Conservation (phyloP, 2,888 invertebrate species). For the Drosophila helvetica region DNA sequence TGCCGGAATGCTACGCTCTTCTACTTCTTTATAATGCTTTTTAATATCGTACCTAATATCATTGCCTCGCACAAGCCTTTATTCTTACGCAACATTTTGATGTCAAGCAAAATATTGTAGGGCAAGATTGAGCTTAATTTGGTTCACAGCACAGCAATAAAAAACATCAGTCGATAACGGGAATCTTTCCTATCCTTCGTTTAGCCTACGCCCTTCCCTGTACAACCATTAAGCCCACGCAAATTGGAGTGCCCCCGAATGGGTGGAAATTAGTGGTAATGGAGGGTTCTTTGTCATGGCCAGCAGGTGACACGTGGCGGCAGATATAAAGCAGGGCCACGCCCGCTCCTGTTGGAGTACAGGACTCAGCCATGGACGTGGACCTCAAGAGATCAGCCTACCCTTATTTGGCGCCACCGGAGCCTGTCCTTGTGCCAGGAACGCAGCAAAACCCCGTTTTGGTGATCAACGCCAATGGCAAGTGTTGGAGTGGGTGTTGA, state of each 20-base stretch:
- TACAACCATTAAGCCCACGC: not conserved
- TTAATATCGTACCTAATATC: not conserved
- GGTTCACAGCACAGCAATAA: constrained; percentile 1
- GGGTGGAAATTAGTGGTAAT: not conserved
- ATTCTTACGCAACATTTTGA: constrained; percentile 33
- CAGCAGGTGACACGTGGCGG: not conserved
- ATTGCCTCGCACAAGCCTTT: constrained; percentile 7
- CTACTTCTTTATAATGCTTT: not conserved
- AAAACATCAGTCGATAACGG: not conserved
- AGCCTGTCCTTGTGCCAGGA: not conserved
- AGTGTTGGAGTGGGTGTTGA: not conserved
- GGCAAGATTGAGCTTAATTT: not conserved
- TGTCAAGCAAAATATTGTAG: constrained; percentile 4
- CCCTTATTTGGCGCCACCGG: not conserved
- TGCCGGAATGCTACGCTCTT: constrained; percentile 3
- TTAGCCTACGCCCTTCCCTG: not conserved
- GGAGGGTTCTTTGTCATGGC: not conserved
- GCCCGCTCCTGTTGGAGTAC: too few relatives aligned
- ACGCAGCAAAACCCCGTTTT: constrained; percentile 2
- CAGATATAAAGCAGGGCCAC: not conserved
- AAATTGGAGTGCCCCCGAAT: constrained; percentile 11
- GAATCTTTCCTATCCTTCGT: too few relatives aligned
- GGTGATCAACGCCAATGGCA: constrained; percentile 32
- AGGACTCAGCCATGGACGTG: not conserved
- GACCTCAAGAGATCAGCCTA: not conserved